A percentile compares a stretch with the other conserved stretches of the same genome.
Conservation (phyloP, 2,113 vertebrate genomes). For the Oenanthe melanoleuca region DNA sequence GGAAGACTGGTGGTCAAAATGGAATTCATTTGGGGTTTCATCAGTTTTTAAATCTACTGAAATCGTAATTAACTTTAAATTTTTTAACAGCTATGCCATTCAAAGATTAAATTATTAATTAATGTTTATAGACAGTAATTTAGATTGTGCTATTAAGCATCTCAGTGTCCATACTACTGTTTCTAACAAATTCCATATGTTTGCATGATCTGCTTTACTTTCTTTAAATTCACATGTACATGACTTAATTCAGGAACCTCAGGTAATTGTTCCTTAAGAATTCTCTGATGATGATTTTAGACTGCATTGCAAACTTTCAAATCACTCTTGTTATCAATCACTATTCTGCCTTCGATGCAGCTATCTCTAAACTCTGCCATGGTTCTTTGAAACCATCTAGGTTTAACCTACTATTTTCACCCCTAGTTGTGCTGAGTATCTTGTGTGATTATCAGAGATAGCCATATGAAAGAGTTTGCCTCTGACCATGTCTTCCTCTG, state of each 20-base stretch:
- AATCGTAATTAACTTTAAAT: neutral
- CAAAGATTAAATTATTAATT: neutral
- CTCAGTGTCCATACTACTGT: neutral
- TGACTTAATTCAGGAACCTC: neutral
- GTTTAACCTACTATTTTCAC: neutral
- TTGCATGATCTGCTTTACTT: neutral
- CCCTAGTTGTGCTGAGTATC: neutral
- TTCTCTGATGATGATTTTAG: neutral
- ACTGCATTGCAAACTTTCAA: neutral
- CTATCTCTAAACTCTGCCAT: neutral
- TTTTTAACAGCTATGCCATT: neutral
- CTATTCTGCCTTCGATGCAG: neutral
- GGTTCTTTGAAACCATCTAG: neutral
- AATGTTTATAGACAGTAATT: neutral
- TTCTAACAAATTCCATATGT: neutral
- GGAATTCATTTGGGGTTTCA: neutral
- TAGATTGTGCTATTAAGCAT: neutral
- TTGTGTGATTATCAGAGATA: neutral
- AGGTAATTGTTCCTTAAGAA: neutral
- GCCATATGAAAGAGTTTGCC: neutral
- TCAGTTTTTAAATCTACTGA: neutral
- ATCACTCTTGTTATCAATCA: neutral
- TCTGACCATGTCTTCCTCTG: fast-evolving
- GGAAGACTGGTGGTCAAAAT: neutral
- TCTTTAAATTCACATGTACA: neutral